These are phyloP conservation scores for Danio kyathit DNA, from an alignment of 2,797 vertebrate genomes.

Conservation along the genomic window DNA sequence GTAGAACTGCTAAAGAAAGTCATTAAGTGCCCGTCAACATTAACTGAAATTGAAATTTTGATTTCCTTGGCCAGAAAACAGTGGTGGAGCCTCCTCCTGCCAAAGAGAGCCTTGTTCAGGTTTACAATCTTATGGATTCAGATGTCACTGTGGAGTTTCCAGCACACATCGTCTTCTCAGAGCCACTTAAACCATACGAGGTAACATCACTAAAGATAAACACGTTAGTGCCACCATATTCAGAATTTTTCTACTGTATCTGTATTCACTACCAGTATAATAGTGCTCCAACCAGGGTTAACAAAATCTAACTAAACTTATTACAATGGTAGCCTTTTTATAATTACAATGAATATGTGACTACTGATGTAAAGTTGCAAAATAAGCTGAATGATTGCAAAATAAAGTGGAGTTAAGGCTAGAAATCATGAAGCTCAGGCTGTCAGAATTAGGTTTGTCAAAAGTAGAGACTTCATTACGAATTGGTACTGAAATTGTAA, in stretches of 20 bases:
- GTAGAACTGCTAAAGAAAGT: not conserved
- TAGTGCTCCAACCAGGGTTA: too few relatives aligned
- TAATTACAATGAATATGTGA: too few relatives aligned
- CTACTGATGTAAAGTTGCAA: too few relatives aligned
- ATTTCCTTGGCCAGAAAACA: conserved; percentile 77
- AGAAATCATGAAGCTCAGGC: too few relatives aligned
- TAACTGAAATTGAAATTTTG: not conserved
- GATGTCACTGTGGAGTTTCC: conserved; percentile 74
- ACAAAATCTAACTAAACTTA: too few relatives aligned
- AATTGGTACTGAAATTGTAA: too few relatives aligned
- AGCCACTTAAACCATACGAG: conserved; percentile 78
- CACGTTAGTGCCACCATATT: not conserved
- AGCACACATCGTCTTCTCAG: conserved; percentile 67
- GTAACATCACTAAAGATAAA: conserved; percentile 66
- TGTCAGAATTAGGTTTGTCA: too few relatives aligned
- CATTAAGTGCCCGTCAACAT: not conserved
- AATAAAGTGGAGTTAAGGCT: too few relatives aligned
- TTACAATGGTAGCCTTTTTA: too few relatives aligned
- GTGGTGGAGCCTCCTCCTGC: conserved; percentile 77
- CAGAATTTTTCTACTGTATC: not conserved
- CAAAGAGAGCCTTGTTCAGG: conserved; percentile 83
- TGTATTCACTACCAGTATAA: too few relatives aligned
- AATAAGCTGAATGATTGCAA: too few relatives aligned
- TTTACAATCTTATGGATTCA: conserved; percentile 84
- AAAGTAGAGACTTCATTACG: too few relatives aligned